Conservation (phyloP, 2,888 invertebrate genomes). For the Agonopterix heracliana region DNA sequence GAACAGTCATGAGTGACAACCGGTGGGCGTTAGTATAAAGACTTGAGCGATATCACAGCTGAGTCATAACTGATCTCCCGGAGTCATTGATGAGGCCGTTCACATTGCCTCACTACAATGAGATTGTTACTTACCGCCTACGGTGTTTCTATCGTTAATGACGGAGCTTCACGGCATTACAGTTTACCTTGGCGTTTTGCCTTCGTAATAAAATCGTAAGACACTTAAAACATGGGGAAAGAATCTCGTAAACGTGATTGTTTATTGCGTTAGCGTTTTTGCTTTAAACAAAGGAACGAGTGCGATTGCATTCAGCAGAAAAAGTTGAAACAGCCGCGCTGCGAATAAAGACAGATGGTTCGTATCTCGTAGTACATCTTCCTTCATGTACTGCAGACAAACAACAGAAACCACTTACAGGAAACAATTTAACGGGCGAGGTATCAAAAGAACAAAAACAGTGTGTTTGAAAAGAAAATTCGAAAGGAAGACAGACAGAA, state of each 20-base stretch:
- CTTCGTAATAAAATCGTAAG: neutral
- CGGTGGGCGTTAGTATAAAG: conserved; percentile 27
- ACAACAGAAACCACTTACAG: too few relatives aligned
- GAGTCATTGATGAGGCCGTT: conserved; percentile 28
- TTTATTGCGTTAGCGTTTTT: too few relatives aligned
- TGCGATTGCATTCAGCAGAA: too few relatives aligned
- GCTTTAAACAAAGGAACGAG: too few relatives aligned
- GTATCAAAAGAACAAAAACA: too few relatives aligned
- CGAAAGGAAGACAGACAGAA: too few relatives aligned
- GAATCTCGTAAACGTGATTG: neutral
- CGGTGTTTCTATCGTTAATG: conserved; percentile 14
- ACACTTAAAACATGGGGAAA: conserved; percentile 1
- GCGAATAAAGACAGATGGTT: too few relatives aligned
- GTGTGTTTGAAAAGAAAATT: too few relatives aligned
- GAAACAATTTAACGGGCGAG: too few relatives aligned
- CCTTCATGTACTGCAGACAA: too few relatives aligned
- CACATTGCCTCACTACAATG: conserved; percentile 27
- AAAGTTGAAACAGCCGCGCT: too few relatives aligned
- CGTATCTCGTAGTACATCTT: too few relatives aligned
- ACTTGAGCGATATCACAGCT: conserved; percentile 18
- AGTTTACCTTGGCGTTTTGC: neutral
- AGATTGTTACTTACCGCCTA: conserved; percentile 21
- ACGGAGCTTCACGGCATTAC: conserved; percentile 1
- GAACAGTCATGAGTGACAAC: conserved; percentile 15
- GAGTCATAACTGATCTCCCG: conserved; percentile 20